These are phyloP conservation scores for Stramonita haemastoma DNA, from an alignment of 2,888 invertebrate species.

Conservation along the genomic window DNA sequence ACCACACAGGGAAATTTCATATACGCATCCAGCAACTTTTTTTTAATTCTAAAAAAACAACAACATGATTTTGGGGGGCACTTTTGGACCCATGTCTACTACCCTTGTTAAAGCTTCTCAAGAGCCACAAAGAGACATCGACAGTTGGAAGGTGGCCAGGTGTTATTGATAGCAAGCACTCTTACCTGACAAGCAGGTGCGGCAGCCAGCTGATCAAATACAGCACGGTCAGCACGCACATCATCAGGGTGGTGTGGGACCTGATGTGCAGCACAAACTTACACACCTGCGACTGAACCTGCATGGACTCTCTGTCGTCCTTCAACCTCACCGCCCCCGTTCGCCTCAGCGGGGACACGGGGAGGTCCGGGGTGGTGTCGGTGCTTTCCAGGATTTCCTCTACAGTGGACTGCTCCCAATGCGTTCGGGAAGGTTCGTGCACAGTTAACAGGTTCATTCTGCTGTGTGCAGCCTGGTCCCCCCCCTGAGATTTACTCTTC, in stretches of 20 bases:
- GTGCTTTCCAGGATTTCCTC: neutral
- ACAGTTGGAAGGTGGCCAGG: neutral
- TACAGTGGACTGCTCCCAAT: neutral
- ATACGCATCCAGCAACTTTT: too few relatives aligned
- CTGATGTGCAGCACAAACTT: neutral
- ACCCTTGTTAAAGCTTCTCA: too few relatives aligned
- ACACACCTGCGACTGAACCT: neutral
- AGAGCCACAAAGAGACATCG: neutral
- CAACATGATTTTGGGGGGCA: too few relatives aligned
- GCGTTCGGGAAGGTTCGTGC: neutral
- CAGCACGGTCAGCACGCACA: conserved; percentile 10
- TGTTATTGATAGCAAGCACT: neutral
- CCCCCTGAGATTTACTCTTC: too few relatives aligned
- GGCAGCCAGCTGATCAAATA: conserved; percentile 36
- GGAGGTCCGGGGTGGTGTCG: neutral
- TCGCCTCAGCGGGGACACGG: neutral
- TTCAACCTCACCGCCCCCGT: neutral
- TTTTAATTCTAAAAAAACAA: too few relatives aligned
- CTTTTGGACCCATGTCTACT: too few relatives aligned
- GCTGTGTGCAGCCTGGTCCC: too few relatives aligned
- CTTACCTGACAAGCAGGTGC: conserved; percentile 27
- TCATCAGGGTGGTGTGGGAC: conserved; percentile 30
- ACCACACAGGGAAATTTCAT: too few relatives aligned
- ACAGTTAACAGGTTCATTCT: too few relatives aligned
- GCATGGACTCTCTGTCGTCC: too few relatives aligned